Evolutionary conservation across 2,113 vertebrate genomes (phyloP).

Genomic region (Plecotus auritus): DNA sequence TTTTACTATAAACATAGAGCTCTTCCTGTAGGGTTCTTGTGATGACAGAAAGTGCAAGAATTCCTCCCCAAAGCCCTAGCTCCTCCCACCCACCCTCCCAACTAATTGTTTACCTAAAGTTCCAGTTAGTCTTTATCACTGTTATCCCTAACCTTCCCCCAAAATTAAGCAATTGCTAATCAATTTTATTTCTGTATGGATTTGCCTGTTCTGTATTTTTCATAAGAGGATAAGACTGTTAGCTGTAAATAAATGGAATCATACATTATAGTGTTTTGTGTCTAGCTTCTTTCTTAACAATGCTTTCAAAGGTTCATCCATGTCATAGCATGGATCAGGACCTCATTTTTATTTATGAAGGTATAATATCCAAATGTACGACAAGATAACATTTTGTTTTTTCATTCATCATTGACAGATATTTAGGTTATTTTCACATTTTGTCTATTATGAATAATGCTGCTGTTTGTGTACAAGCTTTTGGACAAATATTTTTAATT

Average conservation of each 20-base stretch:
- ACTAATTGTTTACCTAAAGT: neutral
- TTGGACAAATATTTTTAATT: neutral
- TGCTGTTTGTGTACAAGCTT: neutral
- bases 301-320: neutral
- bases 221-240: neutral
- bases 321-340: neutral
- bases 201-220: neutral
- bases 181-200: neutral
- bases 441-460: neutral
- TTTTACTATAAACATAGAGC: neutral
- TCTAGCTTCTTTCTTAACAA: neutral
- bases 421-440: neutral
- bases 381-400: neutral
- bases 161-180: neutral
- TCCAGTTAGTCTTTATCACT: neutral
- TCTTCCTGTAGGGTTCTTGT: neutral
- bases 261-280: neutral
- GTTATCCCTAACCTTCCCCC: neutral
- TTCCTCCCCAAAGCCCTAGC: neutral
- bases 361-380: neutral
- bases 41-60: neutral
- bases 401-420: neutral
- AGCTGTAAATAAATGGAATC: neutral
- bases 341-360: neutral
- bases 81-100: neutral